Base-by-base conservation (phyloP, 2,113 vertebrate species). In the Pygoscelis adeliae region DNA sequence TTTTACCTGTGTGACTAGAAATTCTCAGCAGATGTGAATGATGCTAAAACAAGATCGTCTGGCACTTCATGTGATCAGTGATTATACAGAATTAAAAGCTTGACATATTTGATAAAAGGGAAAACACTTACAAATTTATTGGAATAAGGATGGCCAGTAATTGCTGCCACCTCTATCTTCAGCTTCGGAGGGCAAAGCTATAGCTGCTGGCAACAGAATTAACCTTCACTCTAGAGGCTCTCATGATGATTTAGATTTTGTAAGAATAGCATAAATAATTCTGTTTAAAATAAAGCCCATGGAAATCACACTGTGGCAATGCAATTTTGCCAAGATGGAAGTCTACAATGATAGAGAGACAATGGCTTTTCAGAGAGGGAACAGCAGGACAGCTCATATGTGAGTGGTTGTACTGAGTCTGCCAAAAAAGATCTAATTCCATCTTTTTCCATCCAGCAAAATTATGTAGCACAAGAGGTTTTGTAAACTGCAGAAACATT, bases 51-150 rank as follows among this genome's bases (percentile, higher is more conserved):
- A 97, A 95, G 93, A 90, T 88, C 83, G 47, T 93, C 69, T 97
- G 90, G 76, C 92, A 94, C 69, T 93, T 95, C 59, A 38, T 89
- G 59, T 2, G 0, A 93, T 92, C 80, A 89, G 50, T 65, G 79
- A 94, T 96, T 96, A 94, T 32, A 66, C 80, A 86, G 89, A 96
- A 96, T 95, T 96, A 97, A 96, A 97, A 96, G 92, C 89, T 61
- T 96, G 91, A 96, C 93, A 81, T 93, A 79, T 93, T 83, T 96
- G 89, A 97, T 97, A 89, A 96, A 93, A 97, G 80, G 36, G 47
- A 95, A 96, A 95, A 72, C 85, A 92, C 40, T 87, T 58, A 67
- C 79, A 86, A 81, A 97, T 95, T 90, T 86, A 85, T 92, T 15
- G 0, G 70, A 93, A 90, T 49, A 50, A 38, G 66, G 63, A 85